Base-by-base conservation (phyloP, 30 jellyfish, hydroid and myxozoan genomes). In the Aurelia aurita complex sp. Pacific region DNA sequence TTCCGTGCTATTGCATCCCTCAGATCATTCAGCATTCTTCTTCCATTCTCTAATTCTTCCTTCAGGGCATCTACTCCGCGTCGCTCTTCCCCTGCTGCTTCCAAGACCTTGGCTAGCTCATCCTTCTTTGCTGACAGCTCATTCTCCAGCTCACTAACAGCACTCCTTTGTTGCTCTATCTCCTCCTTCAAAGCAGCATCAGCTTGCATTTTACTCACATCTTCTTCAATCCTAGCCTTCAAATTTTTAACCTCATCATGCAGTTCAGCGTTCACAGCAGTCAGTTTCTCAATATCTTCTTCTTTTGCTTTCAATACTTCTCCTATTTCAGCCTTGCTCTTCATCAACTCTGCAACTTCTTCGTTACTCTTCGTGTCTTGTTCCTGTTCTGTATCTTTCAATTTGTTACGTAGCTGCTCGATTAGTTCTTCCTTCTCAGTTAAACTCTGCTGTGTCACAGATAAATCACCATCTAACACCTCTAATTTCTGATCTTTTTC, bases 71-170 rank as follows among this genome's bases (percentile, higher is more conserved):
- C 57, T 46, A 46, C 57, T 9, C 8, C 57, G 8, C 15, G 57
- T 18, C 64, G 85, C 34, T 67, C 60, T 4, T 74, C 60, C 16
- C 15, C 81, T 42, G 69, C 66, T 34, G 7, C 68, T 6, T 65
- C 57, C 72, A 83, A 67, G 57, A 14, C 57, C 8, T 23, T 74
- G 0, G 65, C 69, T 36, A 69, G 23, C 53, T 82, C 89, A 36
- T 55, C 82, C 13, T 73, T 6, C 67, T 77, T 60, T 65, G 15
- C 64, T 34, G 60, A 59, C 63, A 92, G 10, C 29, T 74, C 83
- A 50, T 70, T 77, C 38, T 81, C 82, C 17, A 80, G 71, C 71
- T 54, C 76, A 18, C 40, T 6, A 7, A 46, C 1, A 46, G 57
- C 57, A 46, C 57, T 46, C 57, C 15, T 46, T 0, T 46, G 57